Evolutionary conservation across 2,888 invertebrate species (phyloP).

Genomic region (Drosophila hawaiiensis): DNA sequence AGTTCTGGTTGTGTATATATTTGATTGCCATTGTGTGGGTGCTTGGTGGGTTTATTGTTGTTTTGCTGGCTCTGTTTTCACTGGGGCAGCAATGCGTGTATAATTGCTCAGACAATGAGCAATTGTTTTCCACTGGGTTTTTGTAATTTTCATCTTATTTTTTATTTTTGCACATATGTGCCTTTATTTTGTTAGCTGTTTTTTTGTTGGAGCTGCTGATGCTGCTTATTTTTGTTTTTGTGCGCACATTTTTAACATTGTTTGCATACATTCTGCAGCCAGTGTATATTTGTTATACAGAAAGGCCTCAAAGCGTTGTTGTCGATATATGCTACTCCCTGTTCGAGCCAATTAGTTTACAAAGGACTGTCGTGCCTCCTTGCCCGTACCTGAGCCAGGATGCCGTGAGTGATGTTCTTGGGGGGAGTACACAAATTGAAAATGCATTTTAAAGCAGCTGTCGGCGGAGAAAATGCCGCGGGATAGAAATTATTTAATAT

Average conservation of each 20-base stretch:
- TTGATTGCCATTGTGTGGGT: conserved; percentile 2
- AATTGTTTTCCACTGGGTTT: conserved; percentile 71
- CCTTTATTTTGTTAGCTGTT: conserved; percentile 7
- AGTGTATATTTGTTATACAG: conserved; percentile 76
- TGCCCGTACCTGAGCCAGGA: conserved; percentile 10
- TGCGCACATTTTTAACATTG: conserved; percentile 65
- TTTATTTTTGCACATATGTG: conserved; percentile 23
- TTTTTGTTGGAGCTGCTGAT: conserved; percentile 24
- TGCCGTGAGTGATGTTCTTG: conserved; percentile 7
- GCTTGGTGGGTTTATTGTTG: conserved; percentile 11
- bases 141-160: conserved; percentile 28
- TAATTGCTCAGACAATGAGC: conserved; percentile 80
- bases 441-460: conserved; percentile 80
- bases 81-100: conserved; percentile 76
- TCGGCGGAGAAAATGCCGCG: conserved; percentile 51
- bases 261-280: conserved; percentile 76
- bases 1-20: conserved; percentile 9
- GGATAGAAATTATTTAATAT: conserved; percentile 74
- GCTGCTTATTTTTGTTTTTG: conserved; percentile 34
- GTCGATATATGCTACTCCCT: conserved; percentile 59
- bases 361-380: conserved; percentile 64
- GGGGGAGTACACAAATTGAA: conserved; percentile 66
- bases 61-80: conserved; percentile 22
- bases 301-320: conserved; percentile 79
- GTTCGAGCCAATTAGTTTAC: conserved; percentile 76